A percentile compares a stretch with the other conserved stretches of the same genome.
phyloP scores from a whole-genome alignment of 1,140 invertebrate species.

The Megathymus violae region DNA sequence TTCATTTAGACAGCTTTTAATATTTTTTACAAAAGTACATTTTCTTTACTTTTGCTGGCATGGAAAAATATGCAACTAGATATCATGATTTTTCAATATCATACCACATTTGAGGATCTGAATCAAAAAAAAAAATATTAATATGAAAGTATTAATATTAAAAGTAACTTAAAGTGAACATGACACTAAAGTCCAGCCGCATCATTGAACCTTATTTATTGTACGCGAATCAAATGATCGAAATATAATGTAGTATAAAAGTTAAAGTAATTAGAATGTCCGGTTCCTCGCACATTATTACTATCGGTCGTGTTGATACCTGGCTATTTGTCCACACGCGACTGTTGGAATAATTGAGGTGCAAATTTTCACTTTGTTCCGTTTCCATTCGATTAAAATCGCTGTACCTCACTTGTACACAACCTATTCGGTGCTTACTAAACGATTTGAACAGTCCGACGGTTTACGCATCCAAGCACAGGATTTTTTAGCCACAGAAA shows the following conservation, averaged over 20 bases:
- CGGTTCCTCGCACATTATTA: constrained; percentile 39
- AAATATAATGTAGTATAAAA: constrained; percentile 1
- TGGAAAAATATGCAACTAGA: neutral
- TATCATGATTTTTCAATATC: neutral
- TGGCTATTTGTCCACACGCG: constrained; percentile 74
- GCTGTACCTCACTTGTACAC: constrained; percentile 79
- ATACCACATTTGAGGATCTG: no score
- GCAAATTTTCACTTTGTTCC: constrained; percentile 83
- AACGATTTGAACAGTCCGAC: constrained; percentile 81
- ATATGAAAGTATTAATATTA: no score
- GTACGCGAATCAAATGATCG: no score
- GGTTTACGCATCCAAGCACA: constrained; percentile 62
- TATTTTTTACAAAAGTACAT: constrained; percentile 5
- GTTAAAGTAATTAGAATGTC: constrained; percentile 25
- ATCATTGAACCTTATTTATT: no score
- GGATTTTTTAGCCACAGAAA: constrained; percentile 52
- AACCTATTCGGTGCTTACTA: constrained; percentile 81
- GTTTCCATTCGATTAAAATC: constrained; percentile 83
- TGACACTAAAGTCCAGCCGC: no score
- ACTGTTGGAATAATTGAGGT: constrained; percentile 80
- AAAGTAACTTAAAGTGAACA: no score
- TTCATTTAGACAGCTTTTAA: constrained; percentile 43
- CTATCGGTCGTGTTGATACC: constrained; percentile 57
- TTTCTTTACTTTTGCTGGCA: neutral
- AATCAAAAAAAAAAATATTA: no score